Percentiles rank a stretch among this genome's conserved stretches.
phyloP scores from a whole-genome alignment of 1,140 invertebrate species.

The Drosophila yakuba region DNA sequence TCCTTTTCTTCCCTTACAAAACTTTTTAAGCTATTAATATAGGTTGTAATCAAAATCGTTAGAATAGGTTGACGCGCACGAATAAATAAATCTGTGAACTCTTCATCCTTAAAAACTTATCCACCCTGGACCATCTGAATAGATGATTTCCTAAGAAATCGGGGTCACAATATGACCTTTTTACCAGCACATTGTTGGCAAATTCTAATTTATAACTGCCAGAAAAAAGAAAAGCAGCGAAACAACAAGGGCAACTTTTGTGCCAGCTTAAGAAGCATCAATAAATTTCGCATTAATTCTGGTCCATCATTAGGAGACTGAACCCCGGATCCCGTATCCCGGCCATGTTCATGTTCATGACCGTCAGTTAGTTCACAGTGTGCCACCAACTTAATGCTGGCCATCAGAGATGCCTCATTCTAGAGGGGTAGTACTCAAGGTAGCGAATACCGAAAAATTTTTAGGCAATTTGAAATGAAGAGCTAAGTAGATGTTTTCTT shows the following conservation, averaged over 20 bases:
- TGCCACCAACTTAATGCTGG: slow-evolving; percentile 55
- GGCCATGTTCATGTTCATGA: slow-evolving; percentile 25
- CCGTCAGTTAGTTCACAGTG: slow-evolving; percentile 22
- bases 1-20: background rate
- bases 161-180: slow-evolving; percentile 2
- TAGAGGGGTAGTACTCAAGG: background rate
- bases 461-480: too few species aligned
- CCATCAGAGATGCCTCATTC: slow-evolving; percentile 12
- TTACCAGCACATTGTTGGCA: slow-evolving; percentile 28
- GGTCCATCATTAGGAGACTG: slow-evolving; percentile 43
- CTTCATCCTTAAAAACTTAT: slow-evolving; percentile 7
- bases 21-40: background rate
- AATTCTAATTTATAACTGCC: slow-evolving; percentile 74
- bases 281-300: slow-evolving; percentile 76
- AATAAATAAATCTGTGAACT: slow-evolving; percentile 6
- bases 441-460: background rate
- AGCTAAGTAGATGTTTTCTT: too few species aligned
- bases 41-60: background rate
- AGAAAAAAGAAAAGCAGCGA: slow-evolving; percentile 49
- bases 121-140: slow-evolving; percentile 27
- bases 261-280: slow-evolving; percentile 46
- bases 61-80: slow-evolving; percentile 1
- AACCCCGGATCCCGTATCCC: slow-evolving; percentile 1
- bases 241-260: slow-evolving; percentile 50
- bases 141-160: slow-evolving; percentile 42